These are phyloP conservation scores for Acrobasis consociella DNA, from an alignment of 2,888 invertebrate genomes.

Conservation along the genomic window DNA sequence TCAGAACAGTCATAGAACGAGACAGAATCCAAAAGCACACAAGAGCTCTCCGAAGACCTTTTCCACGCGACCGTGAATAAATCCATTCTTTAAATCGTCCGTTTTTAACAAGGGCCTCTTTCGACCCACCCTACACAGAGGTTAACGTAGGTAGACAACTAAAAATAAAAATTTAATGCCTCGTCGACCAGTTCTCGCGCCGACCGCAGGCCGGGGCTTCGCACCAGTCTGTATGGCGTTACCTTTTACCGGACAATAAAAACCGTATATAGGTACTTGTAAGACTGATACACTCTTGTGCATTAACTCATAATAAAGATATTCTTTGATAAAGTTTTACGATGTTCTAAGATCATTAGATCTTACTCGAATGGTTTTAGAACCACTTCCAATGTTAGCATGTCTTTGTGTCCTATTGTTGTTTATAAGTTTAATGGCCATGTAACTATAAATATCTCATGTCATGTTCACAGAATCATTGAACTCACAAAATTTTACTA, in stretches of 20 bases:
- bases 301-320: slow-evolving; percentile 17
- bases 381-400: not conserved
- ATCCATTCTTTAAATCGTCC: slow-evolving; percentile 3
- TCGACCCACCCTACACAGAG: slow-evolving; percentile 11
- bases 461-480: not conserved
- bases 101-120: slow-evolving; percentile 13
- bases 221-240: slow-evolving; percentile 21
- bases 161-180: slow-evolving; percentile 47
- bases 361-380: slow-evolving; percentile 1
- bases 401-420: not conserved
- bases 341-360: slow-evolving; percentile 7
- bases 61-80: not conserved
- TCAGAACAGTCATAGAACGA: not conserved
- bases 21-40: not conserved
- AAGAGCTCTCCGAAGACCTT: not conserved
- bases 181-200: slow-evolving; percentile 41
- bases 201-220: slow-evolving; percentile 30
- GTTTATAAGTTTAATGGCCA: not conserved
- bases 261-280: slow-evolving; percentile 11
- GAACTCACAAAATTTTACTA: too few relatives aligned
- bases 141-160: slow-evolving; percentile 27
- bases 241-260: slow-evolving; percentile 14
- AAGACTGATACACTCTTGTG: slow-evolving; percentile 8
- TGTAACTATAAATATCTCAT: not conserved
- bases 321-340: slow-evolving; percentile 15